Percentiles rank a stretch among this genome's conserved stretches.
phyloP scores from a whole-genome alignment of 2,888 invertebrate species.

The Anaspis maculata region DNA sequence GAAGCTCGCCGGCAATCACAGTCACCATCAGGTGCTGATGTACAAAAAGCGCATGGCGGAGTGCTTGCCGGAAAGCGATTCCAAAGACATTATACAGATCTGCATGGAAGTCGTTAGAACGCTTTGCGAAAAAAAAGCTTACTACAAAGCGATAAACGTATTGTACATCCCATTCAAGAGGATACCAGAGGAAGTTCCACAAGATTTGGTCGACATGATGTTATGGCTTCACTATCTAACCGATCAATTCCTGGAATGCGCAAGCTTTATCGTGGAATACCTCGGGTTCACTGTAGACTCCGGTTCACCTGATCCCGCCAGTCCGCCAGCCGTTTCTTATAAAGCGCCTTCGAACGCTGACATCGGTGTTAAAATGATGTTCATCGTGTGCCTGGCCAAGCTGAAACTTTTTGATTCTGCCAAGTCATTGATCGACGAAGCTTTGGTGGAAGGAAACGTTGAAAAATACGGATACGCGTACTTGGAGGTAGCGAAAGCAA shows the following conservation, averaged over 20 bases:
- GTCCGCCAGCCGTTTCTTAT: conserved; percentile 45
- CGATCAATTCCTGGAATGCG: conserved; percentile 60
- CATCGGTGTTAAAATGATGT: conserved; percentile 75
- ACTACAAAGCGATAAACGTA: conserved; percentile 63
- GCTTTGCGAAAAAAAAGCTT: conserved; percentile 66
- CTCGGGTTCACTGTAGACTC: conserved; percentile 62
- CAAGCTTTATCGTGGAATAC: conserved; percentile 65
- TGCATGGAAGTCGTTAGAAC: conserved; percentile 64
- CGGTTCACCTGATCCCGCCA: conserved; percentile 44
- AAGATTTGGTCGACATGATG: conserved; percentile 75
- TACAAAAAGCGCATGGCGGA: conserved; percentile 68
- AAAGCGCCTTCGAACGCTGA: conserved; percentile 60
- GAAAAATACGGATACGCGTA: conserved; percentile 80
- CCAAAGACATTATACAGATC: conserved; percentile 58
- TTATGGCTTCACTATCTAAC: conserved; percentile 68
- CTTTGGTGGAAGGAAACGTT: conserved; percentile 53
- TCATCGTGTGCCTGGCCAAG: conserved; percentile 71
- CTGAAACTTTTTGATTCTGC: conserved; percentile 54
- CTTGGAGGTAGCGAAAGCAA: conserved; percentile 84
- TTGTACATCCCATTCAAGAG: conserved; percentile 69
- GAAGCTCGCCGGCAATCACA: conserved; percentile 47
- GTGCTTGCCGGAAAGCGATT: conserved; percentile 49
- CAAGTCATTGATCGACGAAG: conserved; percentile 54
- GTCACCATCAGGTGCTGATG: conserved; percentile 55
- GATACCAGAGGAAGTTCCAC: conserved; percentile 59